Evolutionary conservation across 37 sponge, comb jelly and placozoan genomes (phyloP), one percentile per base, ranked within the genome.

Genomic region (Axinella damicornis): DNA sequence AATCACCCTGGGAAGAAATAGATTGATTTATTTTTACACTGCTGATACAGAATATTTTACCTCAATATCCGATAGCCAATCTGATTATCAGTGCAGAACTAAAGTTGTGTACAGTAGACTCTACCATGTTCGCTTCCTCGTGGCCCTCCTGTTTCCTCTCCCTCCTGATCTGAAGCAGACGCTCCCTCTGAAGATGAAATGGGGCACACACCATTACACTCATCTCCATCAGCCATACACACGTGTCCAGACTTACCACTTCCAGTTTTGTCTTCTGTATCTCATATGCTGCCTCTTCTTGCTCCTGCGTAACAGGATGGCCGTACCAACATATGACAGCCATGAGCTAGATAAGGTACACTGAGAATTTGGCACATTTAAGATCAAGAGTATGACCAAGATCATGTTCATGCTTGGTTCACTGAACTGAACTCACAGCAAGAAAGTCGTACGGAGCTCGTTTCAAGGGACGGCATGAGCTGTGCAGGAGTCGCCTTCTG

Each of bases 121-220:
- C 38, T 76, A 89, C 91, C 85, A 90, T 81, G 66, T 65, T 57
- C 11, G 46, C 76, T 34, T 82, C 56, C 78, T 94, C 94, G 41
- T 83, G 71, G 2, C 90, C 83, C 35, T 82, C 80, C 31, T 38
- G 65, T 22, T 87, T 81, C 55, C 59, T 78, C 71, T 90, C 76
- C 66, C 61, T 27, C 20, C 85, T 53, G 19, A 93, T 54, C 79
- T 89, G 70, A 0, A 61, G 28, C 31, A 93, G 39, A 17, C 94
- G 59, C 16, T 70, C 57, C 61, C 73, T 82, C 94, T 93, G 65
- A 46, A 46, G 6, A 19, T 31, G 28, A 32, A 30, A 28, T 67
- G 68, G 21, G 65, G n/a, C n/a, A 16, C 66, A 6, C 57, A 52
- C 75, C 18, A 0, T 35, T 53, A 74, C 14, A 11, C 30, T 14